Percentiles rank a stretch among this genome's conserved stretches.
Conservation (phyloP, 2,888 invertebrate genomes). For the Cheilosia scutellata region DNA sequence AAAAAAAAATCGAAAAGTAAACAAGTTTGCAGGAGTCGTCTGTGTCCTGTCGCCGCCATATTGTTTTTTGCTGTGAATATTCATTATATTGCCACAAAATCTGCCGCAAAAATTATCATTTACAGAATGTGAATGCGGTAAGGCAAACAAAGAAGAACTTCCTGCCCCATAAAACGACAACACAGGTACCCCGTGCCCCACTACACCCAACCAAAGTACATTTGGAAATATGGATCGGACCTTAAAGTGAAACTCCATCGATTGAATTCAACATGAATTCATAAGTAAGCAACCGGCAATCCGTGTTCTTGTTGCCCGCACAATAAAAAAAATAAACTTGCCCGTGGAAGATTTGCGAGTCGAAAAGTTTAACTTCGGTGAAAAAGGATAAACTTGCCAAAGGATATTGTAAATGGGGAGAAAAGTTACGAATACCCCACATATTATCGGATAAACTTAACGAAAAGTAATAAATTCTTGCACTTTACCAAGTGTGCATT, state of each 20-base stretch:
- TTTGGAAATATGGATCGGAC: constrained; percentile 34
- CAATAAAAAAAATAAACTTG: constrained; percentile 12
- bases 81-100: constrained; percentile 47
- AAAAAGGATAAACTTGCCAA: constrained; percentile 49
- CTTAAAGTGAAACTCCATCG: constrained; percentile 26
- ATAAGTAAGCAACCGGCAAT: constrained; percentile 29
- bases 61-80: constrained; percentile 46
- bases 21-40: constrained; percentile 53
- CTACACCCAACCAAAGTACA: constrained; percentile 33
- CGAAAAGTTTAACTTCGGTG: constrained; percentile 28
- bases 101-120: constrained; percentile 59
- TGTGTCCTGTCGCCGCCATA: constrained; percentile 37
- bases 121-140: constrained; percentile 55
- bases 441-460: constrained; percentile 67
- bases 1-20: constrained; percentile 45
- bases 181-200: constrained; percentile 27
- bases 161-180: constrained; percentile 41
- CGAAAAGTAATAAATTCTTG: constrained; percentile 54
- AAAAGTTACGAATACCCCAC: constrained; percentile 46
- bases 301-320: constrained; percentile 25
- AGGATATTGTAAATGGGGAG: constrained; percentile 45
- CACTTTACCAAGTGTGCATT: constrained; percentile 10
- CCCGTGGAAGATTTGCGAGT: constrained; percentile 2
- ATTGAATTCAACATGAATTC: constrained; percentile 55
- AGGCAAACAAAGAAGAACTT: constrained; percentile 33